These are phyloP conservation scores for Chorisops tibialis DNA, from an alignment of 2,888 invertebrate genomes.

Conservation along the genomic window DNA sequence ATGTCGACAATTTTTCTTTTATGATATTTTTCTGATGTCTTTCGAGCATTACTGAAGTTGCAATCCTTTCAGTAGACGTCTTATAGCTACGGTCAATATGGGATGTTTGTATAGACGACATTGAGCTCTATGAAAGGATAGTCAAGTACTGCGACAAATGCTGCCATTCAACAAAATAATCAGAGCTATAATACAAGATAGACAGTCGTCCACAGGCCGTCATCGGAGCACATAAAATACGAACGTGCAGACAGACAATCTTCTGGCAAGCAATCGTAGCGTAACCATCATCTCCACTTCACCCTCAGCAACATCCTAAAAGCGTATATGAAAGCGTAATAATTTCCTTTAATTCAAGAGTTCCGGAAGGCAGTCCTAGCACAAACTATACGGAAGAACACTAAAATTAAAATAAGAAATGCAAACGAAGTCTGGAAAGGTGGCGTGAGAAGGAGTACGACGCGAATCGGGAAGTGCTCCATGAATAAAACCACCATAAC, in stretches of 20 bases:
- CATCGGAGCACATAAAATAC: neutral
- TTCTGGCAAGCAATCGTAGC: no score
- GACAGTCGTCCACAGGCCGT: neutral
- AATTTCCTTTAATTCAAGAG: slow-evolving; percentile 30
- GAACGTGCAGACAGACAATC: no score
- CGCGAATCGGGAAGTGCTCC: slow-evolving; percentile 11
- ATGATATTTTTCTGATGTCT: no score
- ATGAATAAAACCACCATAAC: slow-evolving; percentile 31
- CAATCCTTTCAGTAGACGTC: no score
- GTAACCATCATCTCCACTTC: neutral
- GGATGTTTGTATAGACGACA: neutral
- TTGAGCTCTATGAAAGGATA: neutral
- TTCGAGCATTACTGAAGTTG: no score
- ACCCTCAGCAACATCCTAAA: neutral
- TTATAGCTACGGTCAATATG: neutral
- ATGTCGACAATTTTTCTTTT: no score
- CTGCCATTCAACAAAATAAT: neutral
- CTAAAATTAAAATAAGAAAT: slow-evolving; percentile 32
- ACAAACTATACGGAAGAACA: slow-evolving; percentile 18
- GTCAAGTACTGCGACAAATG: slow-evolving; percentile 12
- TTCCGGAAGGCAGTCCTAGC: slow-evolving; percentile 22
- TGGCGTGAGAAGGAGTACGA: neutral
- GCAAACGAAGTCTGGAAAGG: slow-evolving; percentile 23
- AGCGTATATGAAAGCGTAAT: slow-evolving; percentile 21
- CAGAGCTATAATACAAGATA: neutral